phyloP scores from a whole-genome alignment of 2,113 vertebrate genomes.

The Pseudonaja textilis region DNA sequence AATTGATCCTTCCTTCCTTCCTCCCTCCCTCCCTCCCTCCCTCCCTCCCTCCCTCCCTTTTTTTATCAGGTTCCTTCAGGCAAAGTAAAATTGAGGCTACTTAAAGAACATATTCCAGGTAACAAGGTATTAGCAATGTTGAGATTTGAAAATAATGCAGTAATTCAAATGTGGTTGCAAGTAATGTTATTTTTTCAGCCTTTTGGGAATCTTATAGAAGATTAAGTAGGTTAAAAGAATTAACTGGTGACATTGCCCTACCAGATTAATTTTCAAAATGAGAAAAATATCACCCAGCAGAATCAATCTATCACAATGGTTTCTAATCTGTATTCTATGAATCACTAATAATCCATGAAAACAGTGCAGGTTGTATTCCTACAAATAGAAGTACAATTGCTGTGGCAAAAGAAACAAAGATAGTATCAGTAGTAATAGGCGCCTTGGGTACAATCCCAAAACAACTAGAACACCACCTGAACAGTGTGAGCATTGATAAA shows the following conservation, averaged over 20 bases:
- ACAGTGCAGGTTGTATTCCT: neutral
- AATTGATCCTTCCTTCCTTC: neutral
- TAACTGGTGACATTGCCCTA: neutral
- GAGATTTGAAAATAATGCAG: neutral
- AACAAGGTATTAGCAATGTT: constrained; percentile 30
- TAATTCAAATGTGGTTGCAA: neutral
- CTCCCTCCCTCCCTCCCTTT: constrained; percentile 19
- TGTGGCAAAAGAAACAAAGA: neutral
- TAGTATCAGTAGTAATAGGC: neutral
- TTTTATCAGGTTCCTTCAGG: constrained; percentile 75
- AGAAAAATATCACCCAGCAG: neutral
- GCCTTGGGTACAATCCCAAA: neutral
- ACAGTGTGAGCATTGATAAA: neutral
- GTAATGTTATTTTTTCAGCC: neutral
- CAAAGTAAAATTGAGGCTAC: constrained; percentile 81
- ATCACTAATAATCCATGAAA: neutral
- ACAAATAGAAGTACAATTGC: neutral
- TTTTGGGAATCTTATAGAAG: neutral
- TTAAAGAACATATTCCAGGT: constrained; percentile 79
- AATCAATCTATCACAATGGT: neutral
- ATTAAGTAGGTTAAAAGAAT: neutral
- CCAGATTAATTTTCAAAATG: neutral
- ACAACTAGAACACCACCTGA: neutral
- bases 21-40: constrained; percentile 17
- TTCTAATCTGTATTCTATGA: neutral